phyloP scores from a whole-genome alignment of 2,113 vertebrate species.

The Lycocorax pyrrhopterus region DNA sequence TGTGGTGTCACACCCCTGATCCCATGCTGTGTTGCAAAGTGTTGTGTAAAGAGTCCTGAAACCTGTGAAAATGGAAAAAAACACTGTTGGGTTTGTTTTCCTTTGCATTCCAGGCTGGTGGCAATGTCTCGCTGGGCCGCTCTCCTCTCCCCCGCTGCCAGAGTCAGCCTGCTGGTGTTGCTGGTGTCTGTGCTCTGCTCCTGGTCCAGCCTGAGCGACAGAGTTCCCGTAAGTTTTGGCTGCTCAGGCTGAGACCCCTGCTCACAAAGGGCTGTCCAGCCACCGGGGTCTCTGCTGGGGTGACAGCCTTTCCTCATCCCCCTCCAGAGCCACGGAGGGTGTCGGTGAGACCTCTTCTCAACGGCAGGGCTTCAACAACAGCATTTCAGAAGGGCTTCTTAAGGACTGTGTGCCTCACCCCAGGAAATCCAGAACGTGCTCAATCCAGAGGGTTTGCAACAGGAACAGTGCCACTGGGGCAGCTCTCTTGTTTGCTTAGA shows the following conservation, averaged over 20 bases:
- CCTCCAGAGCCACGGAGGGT: too few species aligned
- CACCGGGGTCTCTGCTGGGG: too few species aligned
- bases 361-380: background rate
- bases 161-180: conserved; percentile 23
- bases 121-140: background rate
- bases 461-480: background rate
- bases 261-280: background rate
- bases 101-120: conserved; percentile 39
- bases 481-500: background rate
- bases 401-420: background rate
- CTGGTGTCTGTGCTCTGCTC: background rate
- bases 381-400: background rate
- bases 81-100: background rate
- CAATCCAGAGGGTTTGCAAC: background rate
- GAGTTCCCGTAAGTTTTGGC: conserved; percentile 33
- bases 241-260: fast-evolving
- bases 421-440: background rate
- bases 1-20: fast-evolving
- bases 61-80: background rate
- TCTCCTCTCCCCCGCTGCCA: background rate
- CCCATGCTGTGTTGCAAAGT: background rate
- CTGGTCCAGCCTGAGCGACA: background rate
- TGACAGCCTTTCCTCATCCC: background rate
- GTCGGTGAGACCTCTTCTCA: background rate
- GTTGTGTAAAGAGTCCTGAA: background rate